Percentiles rank a stretch among this genome's conserved stretches.
phyloP scores from a whole-genome alignment of 2,888 invertebrate genomes.

The Patella pellucida region DNA sequence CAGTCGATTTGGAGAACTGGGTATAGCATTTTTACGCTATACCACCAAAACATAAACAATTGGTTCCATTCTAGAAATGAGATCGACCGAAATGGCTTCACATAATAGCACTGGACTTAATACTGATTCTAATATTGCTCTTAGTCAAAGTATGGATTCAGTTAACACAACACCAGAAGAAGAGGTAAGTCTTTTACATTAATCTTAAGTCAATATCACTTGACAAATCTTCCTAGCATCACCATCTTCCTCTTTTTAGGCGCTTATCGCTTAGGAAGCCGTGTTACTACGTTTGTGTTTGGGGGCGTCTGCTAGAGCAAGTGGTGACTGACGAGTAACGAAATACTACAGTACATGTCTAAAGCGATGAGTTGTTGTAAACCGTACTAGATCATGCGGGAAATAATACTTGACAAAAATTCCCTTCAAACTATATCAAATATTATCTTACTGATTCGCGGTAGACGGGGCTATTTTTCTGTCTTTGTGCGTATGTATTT shows the following conservation, averaged over 20 bases:
- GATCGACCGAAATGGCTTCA: slow-evolving; percentile 44
- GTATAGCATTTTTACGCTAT: too few relatives aligned
- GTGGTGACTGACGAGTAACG: slow-evolving; percentile 14
- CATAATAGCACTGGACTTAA: slow-evolving; percentile 40
- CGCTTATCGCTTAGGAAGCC: background rate
- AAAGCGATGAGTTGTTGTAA: too few relatives aligned
- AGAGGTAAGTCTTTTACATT: slow-evolving; percentile 81
- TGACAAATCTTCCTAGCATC: background rate
- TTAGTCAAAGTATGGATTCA: slow-evolving; percentile 96
- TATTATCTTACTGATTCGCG: too few relatives aligned
- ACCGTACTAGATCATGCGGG: too few relatives aligned
- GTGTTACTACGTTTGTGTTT: slow-evolving; percentile 12
- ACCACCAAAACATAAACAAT: too few relatives aligned
- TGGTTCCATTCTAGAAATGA: slow-evolving; percentile 22
- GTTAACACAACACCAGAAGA: slow-evolving; percentile 98
- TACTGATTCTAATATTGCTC: slow-evolving; percentile 81
- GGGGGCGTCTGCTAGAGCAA: slow-evolving; percentile 9
- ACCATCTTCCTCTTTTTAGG: background rate
- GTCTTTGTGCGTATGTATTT: too few relatives aligned
- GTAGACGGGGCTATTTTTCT: too few relatives aligned
- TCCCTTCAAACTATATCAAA: too few relatives aligned
- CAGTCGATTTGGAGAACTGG: too few relatives aligned
- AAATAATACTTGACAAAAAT: too few relatives aligned
- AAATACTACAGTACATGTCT: background rate
- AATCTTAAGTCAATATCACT: slow-evolving; percentile 8